phyloP scores from a whole-genome alignment of 2,797 vertebrate genomes.

The Rhabdomys pumilio region DNA sequence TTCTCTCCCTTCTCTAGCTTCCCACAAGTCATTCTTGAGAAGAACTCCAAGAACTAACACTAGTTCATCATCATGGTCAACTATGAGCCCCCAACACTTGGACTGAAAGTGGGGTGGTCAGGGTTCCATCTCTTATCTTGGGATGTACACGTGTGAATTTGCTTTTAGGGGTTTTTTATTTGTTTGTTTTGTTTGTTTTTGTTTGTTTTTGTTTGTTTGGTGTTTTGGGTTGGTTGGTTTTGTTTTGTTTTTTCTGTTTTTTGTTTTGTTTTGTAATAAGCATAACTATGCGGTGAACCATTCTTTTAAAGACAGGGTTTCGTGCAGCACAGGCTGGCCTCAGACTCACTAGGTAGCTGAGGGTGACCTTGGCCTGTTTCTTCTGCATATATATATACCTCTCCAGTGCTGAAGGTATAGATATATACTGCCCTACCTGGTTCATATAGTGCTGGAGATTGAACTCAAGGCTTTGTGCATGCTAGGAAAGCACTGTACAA shows the following conservation, averaged over 20 bases:
- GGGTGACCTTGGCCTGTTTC: neutral
- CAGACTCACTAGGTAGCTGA: neutral
- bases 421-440: neutral
- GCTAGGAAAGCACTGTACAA: no score
- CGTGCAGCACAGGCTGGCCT: neutral
- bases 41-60: neutral
- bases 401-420: neutral
- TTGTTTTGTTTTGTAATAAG: neutral
- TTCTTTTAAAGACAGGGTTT: neutral
- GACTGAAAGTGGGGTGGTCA: neutral
- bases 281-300: neutral
- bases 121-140: slow-evolving; percentile 10
- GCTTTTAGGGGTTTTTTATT: neutral
- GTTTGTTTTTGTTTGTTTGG: neutral
- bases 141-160: neutral
- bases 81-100: neutral
- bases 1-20: neutral
- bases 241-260: no score
- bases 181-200: neutral
- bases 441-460: neutral
- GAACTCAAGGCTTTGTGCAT: neutral
- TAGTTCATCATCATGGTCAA: neutral
- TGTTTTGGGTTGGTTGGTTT: neutral
- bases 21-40: neutral
- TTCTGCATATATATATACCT: neutral